Percentiles rank a stretch among this genome's conserved stretches.
Evolutionary conservation across 2,797 vertebrate genomes (phyloP).

Genomic region (Acanthurus tractus): DNA sequence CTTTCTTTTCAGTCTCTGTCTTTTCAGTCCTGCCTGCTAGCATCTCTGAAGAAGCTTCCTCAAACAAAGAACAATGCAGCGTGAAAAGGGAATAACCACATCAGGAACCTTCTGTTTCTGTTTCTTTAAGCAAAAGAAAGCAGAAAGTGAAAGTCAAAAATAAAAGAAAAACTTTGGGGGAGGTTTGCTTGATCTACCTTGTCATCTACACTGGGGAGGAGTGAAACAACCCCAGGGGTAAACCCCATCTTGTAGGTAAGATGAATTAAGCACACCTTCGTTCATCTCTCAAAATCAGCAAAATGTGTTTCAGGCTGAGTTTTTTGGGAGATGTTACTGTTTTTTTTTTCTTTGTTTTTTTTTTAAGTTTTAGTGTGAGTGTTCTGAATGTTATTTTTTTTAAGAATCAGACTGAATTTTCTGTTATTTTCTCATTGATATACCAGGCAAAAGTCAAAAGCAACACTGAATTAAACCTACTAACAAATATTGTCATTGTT

Average conservation of each 20-base stretch:
- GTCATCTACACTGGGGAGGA: constrained; percentile 48
- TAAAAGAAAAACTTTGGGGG: constrained; percentile 12
- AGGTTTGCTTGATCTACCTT: constrained; percentile 48
- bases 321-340: background rate
- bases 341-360: background rate
- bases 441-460: background rate
- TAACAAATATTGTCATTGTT: background rate
- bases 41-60: constrained; percentile 64
- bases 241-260: constrained; percentile 30
- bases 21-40: constrained; percentile 65
- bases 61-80: constrained; percentile 66
- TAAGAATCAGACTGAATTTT: background rate
- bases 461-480: background rate
- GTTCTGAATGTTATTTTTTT: constrained; percentile 12
- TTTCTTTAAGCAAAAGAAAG: constrained; percentile 42
- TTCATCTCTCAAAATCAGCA: constrained; percentile 39
- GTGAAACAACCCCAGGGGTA: constrained; percentile 39
- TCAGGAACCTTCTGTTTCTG: constrained; percentile 54
- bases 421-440: background rate
- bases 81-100: constrained; percentile 67
- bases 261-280: constrained; percentile 27
- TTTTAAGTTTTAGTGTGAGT: background rate
- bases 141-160: constrained; percentile 16
- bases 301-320: constrained; percentile 19
- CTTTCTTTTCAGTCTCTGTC: constrained; percentile 53